Conservation (phyloP, 2,113 vertebrate species). For the Aegithalos caudatus region DNA sequence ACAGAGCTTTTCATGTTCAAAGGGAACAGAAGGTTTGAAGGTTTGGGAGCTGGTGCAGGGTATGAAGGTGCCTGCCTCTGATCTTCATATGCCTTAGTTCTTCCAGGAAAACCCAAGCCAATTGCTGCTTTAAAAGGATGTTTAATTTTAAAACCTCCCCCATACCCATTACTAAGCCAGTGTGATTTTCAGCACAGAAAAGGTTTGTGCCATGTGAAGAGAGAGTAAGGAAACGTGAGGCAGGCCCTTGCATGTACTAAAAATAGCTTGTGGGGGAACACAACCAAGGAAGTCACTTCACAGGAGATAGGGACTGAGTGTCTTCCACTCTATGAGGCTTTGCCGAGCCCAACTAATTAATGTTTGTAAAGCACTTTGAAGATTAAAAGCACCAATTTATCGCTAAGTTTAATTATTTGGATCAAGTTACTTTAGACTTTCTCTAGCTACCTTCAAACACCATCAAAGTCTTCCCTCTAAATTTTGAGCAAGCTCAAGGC, state of each 20-base stretch:
- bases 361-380: conserved; percentile 27
- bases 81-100: conserved; percentile 68
- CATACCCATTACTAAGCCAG: background rate
- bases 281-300: background rate
- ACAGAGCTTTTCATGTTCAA: conserved; percentile 78
- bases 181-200: background rate
- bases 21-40: conserved; percentile 67
- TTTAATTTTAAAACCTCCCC: conserved; percentile 41
- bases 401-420: conserved; percentile 21
- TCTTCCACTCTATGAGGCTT: background rate
- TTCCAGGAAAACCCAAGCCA: conserved; percentile 58
- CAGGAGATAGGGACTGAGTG: background rate
- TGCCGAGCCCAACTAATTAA: conserved; percentile 6
- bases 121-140: conserved; percentile 54
- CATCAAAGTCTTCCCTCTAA: background rate
- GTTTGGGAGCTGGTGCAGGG: background rate
- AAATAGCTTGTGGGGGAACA: background rate
- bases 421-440: conserved; percentile 23
- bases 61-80: conserved; percentile 58
- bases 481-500: background rate
- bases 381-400: conserved; percentile 29
- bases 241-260: background rate
- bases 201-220: background rate
- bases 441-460: background rate
- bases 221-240: background rate